These are phyloP conservation scores for Melanaphis sacchari DNA, from an alignment of 1,140 invertebrate species.

Conservation along the genomic window DNA sequence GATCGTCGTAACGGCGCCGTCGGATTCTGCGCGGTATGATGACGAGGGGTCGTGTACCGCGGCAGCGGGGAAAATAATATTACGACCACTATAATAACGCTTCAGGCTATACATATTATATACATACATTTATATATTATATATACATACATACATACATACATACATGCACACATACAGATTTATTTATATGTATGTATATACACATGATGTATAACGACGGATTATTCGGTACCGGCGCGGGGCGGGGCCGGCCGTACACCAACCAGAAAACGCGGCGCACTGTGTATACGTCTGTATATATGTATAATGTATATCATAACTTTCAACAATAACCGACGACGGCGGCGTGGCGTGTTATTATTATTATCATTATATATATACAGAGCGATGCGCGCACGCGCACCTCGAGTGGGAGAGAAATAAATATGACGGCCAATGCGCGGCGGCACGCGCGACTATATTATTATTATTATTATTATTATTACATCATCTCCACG, in stretches of 20 bases:
- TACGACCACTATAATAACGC: background rate
- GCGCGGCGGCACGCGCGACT: background rate
- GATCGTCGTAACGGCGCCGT: background rate
- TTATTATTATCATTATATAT: background rate
- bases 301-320: slow-evolving; percentile 26
- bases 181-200: too few relatives aligned
- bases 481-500: background rate
- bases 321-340: slow-evolving; percentile 53
- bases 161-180: background rate
- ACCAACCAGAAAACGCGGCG: slow-evolving; percentile 41
- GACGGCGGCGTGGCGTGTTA: background rate
- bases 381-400: background rate
- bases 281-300: background rate
- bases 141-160: background rate
- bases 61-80: background rate
- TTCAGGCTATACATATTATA: background rate
- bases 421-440: slow-evolving; percentile 41
- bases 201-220: slow-evolving; percentile 4
- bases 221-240: slow-evolving; percentile 17
- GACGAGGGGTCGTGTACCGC: background rate
- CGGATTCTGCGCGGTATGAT: background rate
- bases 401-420: slow-evolving; percentile 7
- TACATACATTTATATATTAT: too few relatives aligned
- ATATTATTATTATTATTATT: background rate
- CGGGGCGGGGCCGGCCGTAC: slow-evolving; percentile 34